Evolutionary conservation across 2,797 vertebrate species (phyloP).

Genomic region (Argyrosomus regius): DNA sequence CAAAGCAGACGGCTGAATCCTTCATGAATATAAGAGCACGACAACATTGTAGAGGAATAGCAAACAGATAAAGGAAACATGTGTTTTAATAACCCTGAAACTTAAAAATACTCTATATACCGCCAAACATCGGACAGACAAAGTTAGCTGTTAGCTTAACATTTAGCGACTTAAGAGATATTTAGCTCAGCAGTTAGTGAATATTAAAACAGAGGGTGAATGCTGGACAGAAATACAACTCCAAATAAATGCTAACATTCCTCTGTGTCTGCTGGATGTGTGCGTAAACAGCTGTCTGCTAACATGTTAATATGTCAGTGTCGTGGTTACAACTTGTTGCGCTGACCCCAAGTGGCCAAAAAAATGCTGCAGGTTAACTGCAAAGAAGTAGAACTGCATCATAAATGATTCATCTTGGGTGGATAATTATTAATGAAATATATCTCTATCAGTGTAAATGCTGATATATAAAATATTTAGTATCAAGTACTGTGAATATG

Average conservation of each 20-base stretch:
- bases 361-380: neutral
- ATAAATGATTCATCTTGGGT: neutral
- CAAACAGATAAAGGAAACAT: neutral
- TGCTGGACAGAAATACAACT: neutral
- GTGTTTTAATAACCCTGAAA: neutral
- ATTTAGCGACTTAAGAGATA: neutral
- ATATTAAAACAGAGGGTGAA: constrained; percentile 5
- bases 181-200: neutral
- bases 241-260: neutral
- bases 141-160: neutral
- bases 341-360: constrained; percentile 5
- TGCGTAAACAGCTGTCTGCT: neutral
- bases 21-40: constrained; percentile 1
- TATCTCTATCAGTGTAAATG: constrained; percentile 1
- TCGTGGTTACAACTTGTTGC: constrained; percentile 2
- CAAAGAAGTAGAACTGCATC: neutral
- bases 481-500: neutral
- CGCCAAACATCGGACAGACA: neutral
- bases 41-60: neutral
- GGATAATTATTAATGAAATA: neutral
- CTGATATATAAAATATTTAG: constrained; percentile 7
- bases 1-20: constrained; percentile 26
- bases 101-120: neutral
- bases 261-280: neutral
- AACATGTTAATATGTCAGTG: neutral